A percentile compares a stretch with the other conserved stretches of the same genome.
Conservation (phyloP, 2,113 vertebrate genomes). For the Picathartes gymnocephalus region DNA sequence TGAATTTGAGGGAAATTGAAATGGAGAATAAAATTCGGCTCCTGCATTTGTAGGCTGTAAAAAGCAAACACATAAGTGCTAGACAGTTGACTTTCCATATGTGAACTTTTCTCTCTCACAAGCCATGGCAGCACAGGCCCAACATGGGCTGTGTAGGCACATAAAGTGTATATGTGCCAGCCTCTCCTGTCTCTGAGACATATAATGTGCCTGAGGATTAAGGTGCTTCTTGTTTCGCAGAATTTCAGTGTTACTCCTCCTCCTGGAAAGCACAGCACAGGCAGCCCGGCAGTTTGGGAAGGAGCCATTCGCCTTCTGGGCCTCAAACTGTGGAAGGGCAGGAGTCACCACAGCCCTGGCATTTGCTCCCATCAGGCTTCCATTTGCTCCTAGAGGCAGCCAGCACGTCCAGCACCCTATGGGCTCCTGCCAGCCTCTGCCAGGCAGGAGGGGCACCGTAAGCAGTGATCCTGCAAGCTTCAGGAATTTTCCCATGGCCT, state of each 20-base stretch:
- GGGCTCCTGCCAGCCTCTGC: not conserved
- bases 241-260: not conserved
- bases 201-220: rapidly evolving
- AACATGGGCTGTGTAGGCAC: not conserved
- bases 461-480: not conserved
- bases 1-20: not conserved
- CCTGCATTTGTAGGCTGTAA: not conserved
- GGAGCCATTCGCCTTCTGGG: not conserved
- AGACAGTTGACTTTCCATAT: not conserved
- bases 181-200: not conserved
- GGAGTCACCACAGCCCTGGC: not conserved
- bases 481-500: conserved; percentile 31
- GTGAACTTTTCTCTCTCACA: not conserved
- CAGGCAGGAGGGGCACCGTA: not conserved
- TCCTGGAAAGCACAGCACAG: not conserved
- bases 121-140: not conserved
- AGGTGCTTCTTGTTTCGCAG: not conserved
- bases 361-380: not conserved
- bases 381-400: not conserved
- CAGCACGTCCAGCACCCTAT: not conserved
- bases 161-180: not conserved
- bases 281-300: not conserved
- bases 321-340: not conserved
- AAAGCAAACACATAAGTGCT: not conserved
- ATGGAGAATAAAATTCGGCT: not conserved